Base-by-base conservation (phyloP, 2,113 vertebrate genomes). In the Antechinus flavipes region DNA sequence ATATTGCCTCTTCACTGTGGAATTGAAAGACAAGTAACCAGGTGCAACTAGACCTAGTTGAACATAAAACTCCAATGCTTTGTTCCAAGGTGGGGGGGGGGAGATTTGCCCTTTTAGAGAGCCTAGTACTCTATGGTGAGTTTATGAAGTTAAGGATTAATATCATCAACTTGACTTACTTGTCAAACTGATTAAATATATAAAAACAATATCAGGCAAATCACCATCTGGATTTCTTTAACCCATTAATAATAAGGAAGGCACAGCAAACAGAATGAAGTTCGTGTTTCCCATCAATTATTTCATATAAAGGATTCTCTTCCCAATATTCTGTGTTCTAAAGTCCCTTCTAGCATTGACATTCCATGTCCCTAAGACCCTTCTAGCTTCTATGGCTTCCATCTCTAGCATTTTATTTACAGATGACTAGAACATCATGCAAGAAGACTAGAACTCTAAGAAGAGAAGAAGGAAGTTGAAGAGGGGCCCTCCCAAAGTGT, bases 61-160 rank as follows among this genome's bases (percentile, higher is more conserved):
- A 94, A 76, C 47, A 35, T 94, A 90, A 61, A 50, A 93, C 92
- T 89, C 25, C 52, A 93, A n/a, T 93, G 7, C 27, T 76, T 42
- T 91, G 8, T 93, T 24, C 30, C 35, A 68, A 68, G 27, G 42
- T 42, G 42, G 12, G 30, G 58, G 30, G 61, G 30, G 61, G 3
- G 27, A 8, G 8, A n/a, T 16, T 11, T 68, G 61, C 30, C 30
- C 58, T 68, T 68, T 30, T 68, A 68, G n/a, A 94, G 50, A 53
- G 42, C 76, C 14, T 54, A 42, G 23, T 84, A 56, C 16, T 90
- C 58, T 50, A 35, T 54, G 95, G n/a, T 84, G 68, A 50, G 53
- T 92, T 23, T 91, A 23, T 56, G 94, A 94, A 94, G 84, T 93
- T 14, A 93, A 84, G 46, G 89, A 49, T 93, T 93, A 94, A 90